A percentile compares a stretch with the other conserved stretches of the same genome.
Evolutionary conservation across 2,888 invertebrate genomes (phyloP).

Genomic region (Pterostichus madidus): DNA sequence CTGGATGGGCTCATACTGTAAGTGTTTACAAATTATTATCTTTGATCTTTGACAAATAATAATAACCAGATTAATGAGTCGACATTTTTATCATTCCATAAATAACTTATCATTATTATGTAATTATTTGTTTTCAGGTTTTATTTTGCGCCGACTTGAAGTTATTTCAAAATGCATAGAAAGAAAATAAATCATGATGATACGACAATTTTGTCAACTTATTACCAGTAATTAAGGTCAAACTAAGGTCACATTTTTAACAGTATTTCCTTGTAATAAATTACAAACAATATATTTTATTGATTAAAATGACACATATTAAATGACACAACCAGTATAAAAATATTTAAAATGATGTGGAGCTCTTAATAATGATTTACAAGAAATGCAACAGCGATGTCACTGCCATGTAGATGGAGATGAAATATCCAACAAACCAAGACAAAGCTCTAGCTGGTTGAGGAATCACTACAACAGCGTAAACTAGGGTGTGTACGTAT

Average conservation of each 20-base stretch:
- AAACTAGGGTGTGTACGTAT: constrained; percentile 83
- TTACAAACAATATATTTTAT: no score
- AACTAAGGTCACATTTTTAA: not conserved
- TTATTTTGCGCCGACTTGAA: constrained; percentile 90
- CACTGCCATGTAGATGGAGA: constrained; percentile 51
- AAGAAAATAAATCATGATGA: constrained; percentile 67
- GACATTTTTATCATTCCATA: constrained; percentile 25
- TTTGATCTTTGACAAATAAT: constrained; percentile 68
- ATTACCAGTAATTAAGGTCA: constrained; percentile 8
- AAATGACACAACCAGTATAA: constrained; percentile 16
- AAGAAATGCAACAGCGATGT: constrained; percentile 34
- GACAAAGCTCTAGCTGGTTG: constrained; percentile 75
- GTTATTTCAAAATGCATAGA: constrained; percentile 80
- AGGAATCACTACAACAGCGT: constrained; percentile 81
- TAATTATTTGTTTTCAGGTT: constrained; percentile 79
- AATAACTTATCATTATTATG: constrained; percentile 36
- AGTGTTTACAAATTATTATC: constrained; percentile 74
- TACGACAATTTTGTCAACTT: constrained; percentile 11
- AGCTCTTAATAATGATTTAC: not conserved
- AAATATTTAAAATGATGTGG: constrained; percentile 10
- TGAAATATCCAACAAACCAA: constrained; percentile 43
- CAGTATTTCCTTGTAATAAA: no score
- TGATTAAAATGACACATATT: no score
- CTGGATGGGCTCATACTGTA: constrained; percentile 98
- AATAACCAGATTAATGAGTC: not conserved